Base-by-base conservation (phyloP, 2,113 vertebrate genomes). In the Physeter macrocephalus region DNA sequence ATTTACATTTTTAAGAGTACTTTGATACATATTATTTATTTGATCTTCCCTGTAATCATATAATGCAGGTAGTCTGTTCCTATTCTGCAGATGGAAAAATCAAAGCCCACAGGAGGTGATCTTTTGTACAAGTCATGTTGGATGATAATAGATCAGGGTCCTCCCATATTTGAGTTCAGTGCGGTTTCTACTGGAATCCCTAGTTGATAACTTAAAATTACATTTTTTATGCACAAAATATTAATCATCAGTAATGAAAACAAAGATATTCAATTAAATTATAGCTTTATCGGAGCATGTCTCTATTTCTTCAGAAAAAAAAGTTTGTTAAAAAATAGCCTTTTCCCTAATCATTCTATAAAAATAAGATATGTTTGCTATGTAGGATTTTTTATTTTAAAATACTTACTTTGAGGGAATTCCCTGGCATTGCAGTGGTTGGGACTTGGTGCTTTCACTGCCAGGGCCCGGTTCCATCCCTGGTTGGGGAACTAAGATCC, bases 241-340 rank as follows among this genome's bases (percentile, higher is more conserved):
- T 62, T 75, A 92, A 78, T 25, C 52, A 52, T 72, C n/a, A 77
- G 8, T 86, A 93, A 54, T 61, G 49, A 94, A 49, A 93, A 57
- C 49, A 88, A 87, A 90, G 41, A 52, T 88, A 90, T 49, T 95
- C 90, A 69, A 87, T 80, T 84, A 77, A 94, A 8, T 92, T 92
- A 66, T 5, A 87, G 52, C 18, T 69, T 91, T 86, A 67, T 85
- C 72, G 69, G 14, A 36, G 7, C 18, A 97, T 81, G 34, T 92
- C 93, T 83, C 34, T 49, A 82, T 75, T 84, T 95, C 72, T 57
- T 94, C 9, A 90, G n/a, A 83, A 93, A 90, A 77, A 49, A 23
- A 20, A 8, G 2, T 46, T 43, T 69, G 52, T 59, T 49, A 67
- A 64, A 59, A 31, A 94, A 86, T 66, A 21, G 13, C 46, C 83